phyloP scores from a whole-genome alignment of 2,888 invertebrate genomes.

The Drosophila neonasuta region DNA sequence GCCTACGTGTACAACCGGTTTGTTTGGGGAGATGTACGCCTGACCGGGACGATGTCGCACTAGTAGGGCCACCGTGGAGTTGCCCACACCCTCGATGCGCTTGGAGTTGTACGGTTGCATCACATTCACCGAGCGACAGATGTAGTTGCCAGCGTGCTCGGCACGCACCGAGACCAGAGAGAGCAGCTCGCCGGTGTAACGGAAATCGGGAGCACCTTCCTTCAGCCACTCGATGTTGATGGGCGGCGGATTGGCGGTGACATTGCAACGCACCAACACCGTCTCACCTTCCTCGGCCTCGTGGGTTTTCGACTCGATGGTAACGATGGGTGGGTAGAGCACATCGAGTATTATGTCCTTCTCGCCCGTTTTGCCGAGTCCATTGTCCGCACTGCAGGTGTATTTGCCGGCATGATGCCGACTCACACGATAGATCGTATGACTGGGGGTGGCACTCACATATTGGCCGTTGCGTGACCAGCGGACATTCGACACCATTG shows the following conservation, averaged over 20 bases:
- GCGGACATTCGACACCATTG: constrained; percentile 90
- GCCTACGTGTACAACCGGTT: constrained; percentile 92
- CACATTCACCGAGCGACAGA: constrained; percentile 93
- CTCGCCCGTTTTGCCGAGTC: constrained; percentile 90
- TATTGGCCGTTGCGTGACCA: constrained; percentile 94
- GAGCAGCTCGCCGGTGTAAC: constrained; percentile 89
- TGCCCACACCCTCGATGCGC: constrained; percentile 88
- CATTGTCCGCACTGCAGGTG: constrained; percentile 93
- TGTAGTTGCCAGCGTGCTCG: constrained; percentile 93
- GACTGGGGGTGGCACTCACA: constrained; percentile 90
- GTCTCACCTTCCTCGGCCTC: constrained; percentile 93
- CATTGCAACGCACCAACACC: constrained; percentile 92
- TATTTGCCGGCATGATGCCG: constrained; percentile 94
- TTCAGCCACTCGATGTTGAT: constrained; percentile 93
- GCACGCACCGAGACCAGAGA: constrained; percentile 90
- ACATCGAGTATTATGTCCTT: constrained; percentile 92
- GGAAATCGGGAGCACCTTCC: constrained; percentile 92
- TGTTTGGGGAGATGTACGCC: constrained; percentile 91
- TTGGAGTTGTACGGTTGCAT: constrained; percentile 89
- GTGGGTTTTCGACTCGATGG: constrained; percentile 90
- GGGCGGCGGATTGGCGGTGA: constrained; percentile 92
- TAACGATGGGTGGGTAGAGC: constrained; percentile 91
- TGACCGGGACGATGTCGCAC: constrained; percentile 94
- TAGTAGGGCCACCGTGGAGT: constrained; percentile 90
- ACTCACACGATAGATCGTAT: constrained; percentile 90